Base-by-base conservation (phyloP, 2,888 invertebrate genomes). In the Galerucella nymphaeae region DNA sequence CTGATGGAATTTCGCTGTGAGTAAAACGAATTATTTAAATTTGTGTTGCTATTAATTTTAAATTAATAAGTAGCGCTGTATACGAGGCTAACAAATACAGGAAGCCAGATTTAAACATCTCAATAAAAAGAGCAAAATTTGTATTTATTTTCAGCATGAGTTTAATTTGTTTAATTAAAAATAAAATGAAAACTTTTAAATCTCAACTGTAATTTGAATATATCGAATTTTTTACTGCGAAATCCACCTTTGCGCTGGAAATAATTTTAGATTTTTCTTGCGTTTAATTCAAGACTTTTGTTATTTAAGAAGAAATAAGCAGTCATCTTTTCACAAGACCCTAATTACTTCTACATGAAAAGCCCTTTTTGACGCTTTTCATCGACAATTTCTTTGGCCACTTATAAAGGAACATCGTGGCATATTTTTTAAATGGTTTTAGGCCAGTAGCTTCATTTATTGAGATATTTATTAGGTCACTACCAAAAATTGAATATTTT, bases 231-330 rank as follows among this genome's bases (percentile, higher is more conserved):
- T 13, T 50, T 50, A 50, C 30, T 14, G 8, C 30, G 30, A 38
- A 9, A 8, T 38, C 30, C 30, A 30, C n/a, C 18, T 2, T 55
- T 55, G 20, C 18, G 13, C 20, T 58, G 58, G 18, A 58, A 58
- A 11, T 57, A 57, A 23, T 57, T 57, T 23, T 6, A 13, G 57
- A 57, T 58, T 58, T 58, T 23, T 58, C 58, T 58, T 30, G n/a
- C 58, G 30, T 58, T 58, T 58, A 58, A 58, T 58, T 58, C 30
- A 58, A 20, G 58, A 20, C 58, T 58, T 48, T 57, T 58, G 58
- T 58, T 58, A 10, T 23, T n/a, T 2, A 23, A 23, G n/a, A 23
- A 58, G 58, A n/a, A 58, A 58, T 58, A 58, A 58, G 58, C 23
- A 23, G 23, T 13, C 14, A 30, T 58, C 23, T 23, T 14, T 18